Conservation (phyloP, 2,888 invertebrate genomes). For the Smittia aterrima region DNA sequence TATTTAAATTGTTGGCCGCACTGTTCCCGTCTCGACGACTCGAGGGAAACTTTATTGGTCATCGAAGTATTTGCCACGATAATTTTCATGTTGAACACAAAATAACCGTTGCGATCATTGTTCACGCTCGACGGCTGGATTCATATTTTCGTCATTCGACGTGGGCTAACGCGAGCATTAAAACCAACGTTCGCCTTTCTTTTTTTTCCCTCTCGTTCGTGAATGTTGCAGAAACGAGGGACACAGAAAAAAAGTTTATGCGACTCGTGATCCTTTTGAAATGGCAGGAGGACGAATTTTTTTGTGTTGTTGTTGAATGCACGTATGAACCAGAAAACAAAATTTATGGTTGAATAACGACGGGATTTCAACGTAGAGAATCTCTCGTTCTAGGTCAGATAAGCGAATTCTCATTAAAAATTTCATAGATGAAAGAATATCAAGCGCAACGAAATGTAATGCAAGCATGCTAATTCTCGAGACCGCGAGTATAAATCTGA, state of each 20-base stretch:
- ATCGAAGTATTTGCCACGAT: not conserved
- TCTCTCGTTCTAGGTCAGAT: not conserved
- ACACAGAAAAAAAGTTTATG: not conserved
- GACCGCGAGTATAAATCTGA: not conserved
- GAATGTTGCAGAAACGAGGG: not conserved
- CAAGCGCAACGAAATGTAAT: not conserved
- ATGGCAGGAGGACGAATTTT: not conserved
- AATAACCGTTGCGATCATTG: too few species aligned
- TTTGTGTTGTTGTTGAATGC: not conserved
- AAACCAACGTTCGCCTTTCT: too few species aligned
- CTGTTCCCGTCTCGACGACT: not conserved
- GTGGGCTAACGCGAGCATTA: too few species aligned
- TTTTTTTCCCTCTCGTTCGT: too few species aligned
- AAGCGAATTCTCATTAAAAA: not conserved
- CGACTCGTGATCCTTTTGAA: not conserved
- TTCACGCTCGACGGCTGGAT: too few species aligned
- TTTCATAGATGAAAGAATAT: not conserved
- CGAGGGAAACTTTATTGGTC: too few species aligned
- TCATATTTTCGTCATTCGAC: too few species aligned
- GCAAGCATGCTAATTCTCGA: not conserved
- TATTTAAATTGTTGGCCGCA: not conserved
- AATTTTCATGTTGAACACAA: not conserved
- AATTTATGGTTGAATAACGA: constrained; percentile 16
- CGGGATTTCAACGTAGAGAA: not conserved
- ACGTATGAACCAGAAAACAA: not conserved